Percentiles rank a stretch among this genome's conserved stretches.
phyloP scores from a whole-genome alignment of 2,888 invertebrate genomes.

The Drosophila sordidula region DNA sequence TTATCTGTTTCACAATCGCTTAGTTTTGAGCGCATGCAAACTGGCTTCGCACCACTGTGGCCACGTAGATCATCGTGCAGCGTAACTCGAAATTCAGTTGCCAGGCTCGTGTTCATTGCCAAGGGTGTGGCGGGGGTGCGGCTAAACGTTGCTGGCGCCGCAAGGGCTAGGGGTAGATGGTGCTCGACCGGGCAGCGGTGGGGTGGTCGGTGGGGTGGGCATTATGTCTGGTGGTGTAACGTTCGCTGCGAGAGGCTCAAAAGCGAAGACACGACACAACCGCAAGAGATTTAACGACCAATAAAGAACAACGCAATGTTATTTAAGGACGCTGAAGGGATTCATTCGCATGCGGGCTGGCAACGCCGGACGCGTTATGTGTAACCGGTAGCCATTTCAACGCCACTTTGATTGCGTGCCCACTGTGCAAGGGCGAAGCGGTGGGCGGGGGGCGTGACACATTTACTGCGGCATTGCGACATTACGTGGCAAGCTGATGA shows the following conservation, averaged over 20 bases:
- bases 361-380: constrained; percentile 72
- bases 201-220: background rate
- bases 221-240: constrained; percentile 24
- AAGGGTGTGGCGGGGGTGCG: constrained; percentile 33
- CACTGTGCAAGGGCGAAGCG: constrained; percentile 21
- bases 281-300: constrained; percentile 81
- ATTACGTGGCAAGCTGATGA: constrained; percentile 68
- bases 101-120: constrained; percentile 25
- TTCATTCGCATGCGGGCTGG: constrained; percentile 41
- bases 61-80: constrained; percentile 44
- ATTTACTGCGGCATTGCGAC: constrained; percentile 67
- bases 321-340: constrained; percentile 77
- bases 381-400: constrained; percentile 78
- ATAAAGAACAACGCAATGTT: constrained; percentile 80
- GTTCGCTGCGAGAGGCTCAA: constrained; percentile 21
- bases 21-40: too few relatives aligned
- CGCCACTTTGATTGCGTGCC: constrained; percentile 70
- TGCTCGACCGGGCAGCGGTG: background rate
- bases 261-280: constrained; percentile 74
- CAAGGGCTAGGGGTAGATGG: background rate
- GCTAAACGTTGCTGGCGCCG: constrained; percentile 38
- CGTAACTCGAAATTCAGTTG: constrained; percentile 41
- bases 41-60: constrained; percentile 28
- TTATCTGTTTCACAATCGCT: too few relatives aligned
- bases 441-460: constrained; percentile 63